Base-by-base conservation (phyloP, 1,140 invertebrate genomes). In the Aradophagus sp. region DNA sequence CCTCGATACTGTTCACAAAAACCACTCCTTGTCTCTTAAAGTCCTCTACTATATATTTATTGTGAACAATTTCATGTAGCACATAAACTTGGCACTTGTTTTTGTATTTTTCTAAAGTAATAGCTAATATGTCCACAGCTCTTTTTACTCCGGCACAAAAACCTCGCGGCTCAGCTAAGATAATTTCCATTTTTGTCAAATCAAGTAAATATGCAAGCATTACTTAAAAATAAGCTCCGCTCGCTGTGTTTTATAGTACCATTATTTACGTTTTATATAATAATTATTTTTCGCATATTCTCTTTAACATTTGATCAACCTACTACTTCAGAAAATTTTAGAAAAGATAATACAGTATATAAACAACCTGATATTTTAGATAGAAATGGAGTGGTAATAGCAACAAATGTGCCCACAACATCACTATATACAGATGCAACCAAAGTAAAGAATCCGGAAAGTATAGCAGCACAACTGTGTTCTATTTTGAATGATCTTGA, bases 21-120 rank as follows among this genome's bases (percentile, higher is more conserved):
- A 47, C 29, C 27, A 47, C 44, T 47, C 44, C 31, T 47, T 47
- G 15, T 34, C 17, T 34, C 29, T 34, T 47, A 34, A 47, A 47
- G 29, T 47, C n/a, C 29, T 47, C 44, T 34, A 47, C 44, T 34
- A 47, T 34, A 47, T 47, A 47, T 47, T 47, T 47, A 47, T 47
- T 47, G 29, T 47, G 44, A 34, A 47, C 44, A 34, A 47, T 47
- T 47, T 47, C 44, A 17, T 47, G 44, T 47, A 34, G 27, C 29
- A 47, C 44, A 47, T 47, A 47, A 34, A 47, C 42, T 45, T 45
- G 42, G 42, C 42, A 45, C 42, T 45, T 45, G 42, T 45, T 45
- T 45, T 45, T 45, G 42, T 45, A 45, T 45, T 45, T 45, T 32
- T 45, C 27, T 45, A 45, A 45, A 45, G 42, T 32, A 31, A 29